Evolutionary conservation across 2,113 vertebrate genomes (phyloP).

Genomic region (Pogona vitticeps): DNA sequence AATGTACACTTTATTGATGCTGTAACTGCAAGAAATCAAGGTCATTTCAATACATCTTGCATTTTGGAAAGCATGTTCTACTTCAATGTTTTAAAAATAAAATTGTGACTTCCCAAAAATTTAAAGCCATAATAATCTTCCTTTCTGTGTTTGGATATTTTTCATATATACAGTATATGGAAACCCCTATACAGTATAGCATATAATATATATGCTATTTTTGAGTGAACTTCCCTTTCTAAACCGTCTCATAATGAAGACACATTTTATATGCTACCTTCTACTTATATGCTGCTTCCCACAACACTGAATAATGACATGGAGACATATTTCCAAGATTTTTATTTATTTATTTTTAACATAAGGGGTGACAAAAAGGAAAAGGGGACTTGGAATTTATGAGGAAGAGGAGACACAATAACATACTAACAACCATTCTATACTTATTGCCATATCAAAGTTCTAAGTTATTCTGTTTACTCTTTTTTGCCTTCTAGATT

Average conservation of each 20-base stretch:
- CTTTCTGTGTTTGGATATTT: not conserved
- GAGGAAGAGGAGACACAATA: too few species aligned
- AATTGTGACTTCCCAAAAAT: not conserved
- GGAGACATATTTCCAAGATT: not conserved
- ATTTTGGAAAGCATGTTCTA: not conserved
- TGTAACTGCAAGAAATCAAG: not conserved
- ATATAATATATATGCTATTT: not conserved
- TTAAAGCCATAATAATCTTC: not conserved
- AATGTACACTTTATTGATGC: not conserved
- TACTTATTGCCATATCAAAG: too few species aligned
- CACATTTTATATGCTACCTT: not conserved
- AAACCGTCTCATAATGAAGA: not conserved
- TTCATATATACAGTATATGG: too few species aligned
- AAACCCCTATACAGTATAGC: too few species aligned
- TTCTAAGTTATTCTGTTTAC: too few species aligned
- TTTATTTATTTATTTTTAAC: too few species aligned
- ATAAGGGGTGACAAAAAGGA: too few species aligned
- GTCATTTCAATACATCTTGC: not conserved
- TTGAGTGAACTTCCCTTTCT: not conserved
- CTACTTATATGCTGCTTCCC: not conserved
- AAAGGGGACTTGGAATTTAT: too few species aligned
- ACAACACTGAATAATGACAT: not conserved
- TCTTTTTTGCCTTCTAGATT: too few species aligned
- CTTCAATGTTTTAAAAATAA: not conserved
- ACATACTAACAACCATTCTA: too few species aligned